These are phyloP conservation scores for Bubalus kerabau DNA, from an alignment of 2,113 vertebrate species.

Conservation along the genomic window DNA sequence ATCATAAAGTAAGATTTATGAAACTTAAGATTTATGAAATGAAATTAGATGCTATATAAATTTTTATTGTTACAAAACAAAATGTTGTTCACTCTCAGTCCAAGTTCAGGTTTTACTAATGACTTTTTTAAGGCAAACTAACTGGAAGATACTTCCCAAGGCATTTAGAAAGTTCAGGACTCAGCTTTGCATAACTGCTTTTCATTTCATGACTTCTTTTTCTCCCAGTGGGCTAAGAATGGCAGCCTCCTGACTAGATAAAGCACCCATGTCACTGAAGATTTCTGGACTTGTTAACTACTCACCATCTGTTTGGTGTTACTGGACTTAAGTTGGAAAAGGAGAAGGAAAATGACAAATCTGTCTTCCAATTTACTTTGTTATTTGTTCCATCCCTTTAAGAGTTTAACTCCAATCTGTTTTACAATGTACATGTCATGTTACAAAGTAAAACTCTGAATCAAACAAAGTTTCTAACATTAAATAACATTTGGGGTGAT, in stretches of 20 bases:
- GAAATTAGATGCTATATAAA: background rate
- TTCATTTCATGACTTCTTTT: background rate
- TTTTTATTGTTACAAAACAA: background rate
- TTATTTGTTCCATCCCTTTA: background rate
- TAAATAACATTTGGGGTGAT: background rate
- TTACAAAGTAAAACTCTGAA: background rate
- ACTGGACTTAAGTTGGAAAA: background rate
- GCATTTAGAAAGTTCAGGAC: background rate
- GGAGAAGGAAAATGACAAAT: background rate
- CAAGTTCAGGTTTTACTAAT: background rate
- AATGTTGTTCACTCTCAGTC: background rate
- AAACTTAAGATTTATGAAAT: background rate
- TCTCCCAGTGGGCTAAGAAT: background rate
- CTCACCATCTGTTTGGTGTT: conserved; percentile 5
- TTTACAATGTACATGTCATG: background rate
- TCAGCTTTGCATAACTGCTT: background rate
- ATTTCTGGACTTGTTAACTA: background rate
- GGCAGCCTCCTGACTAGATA: background rate
- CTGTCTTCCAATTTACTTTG: background rate
- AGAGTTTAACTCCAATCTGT: background rate
- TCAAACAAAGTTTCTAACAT: background rate
- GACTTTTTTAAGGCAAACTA: background rate
- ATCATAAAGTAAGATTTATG: background rate
- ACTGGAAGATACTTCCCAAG: background rate
- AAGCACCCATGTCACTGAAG: background rate